Conservation (phyloP, 2,888 invertebrate species). For the Tipula confusa region DNA sequence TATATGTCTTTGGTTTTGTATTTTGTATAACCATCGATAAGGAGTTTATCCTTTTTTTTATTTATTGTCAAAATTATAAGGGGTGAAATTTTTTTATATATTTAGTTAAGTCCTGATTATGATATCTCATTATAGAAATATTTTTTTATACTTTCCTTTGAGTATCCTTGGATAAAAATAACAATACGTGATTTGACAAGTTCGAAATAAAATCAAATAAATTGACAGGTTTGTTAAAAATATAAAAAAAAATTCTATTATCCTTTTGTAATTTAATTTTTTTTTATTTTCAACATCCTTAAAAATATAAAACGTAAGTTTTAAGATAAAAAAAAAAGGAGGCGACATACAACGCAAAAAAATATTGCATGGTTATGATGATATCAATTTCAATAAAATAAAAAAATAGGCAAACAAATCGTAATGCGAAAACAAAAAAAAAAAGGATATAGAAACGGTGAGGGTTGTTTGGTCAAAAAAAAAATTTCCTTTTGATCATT, state of each 20-base stretch:
- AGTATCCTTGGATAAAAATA: not conserved
- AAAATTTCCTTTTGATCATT: not conserved
- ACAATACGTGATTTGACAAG: not conserved
- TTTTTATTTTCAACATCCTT: constrained; percentile 1
- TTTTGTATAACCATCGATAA: not conserved
- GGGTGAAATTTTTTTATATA: not conserved
- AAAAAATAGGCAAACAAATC: constrained; percentile 13
- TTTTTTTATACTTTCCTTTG: not conserved
- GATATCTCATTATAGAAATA: not conserved
- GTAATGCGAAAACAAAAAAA: not conserved
- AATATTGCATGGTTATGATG: constrained; percentile 12
- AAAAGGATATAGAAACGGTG: not conserved
- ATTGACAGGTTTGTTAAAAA: constrained; percentile 25
- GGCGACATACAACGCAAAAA: not conserved
- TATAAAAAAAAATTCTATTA: not conserved
- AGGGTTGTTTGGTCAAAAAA: not conserved
- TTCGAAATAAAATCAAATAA: not conserved
- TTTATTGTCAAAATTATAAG: not conserved
- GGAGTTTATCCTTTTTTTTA: not conserved
- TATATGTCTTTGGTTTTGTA: constrained; percentile 5
- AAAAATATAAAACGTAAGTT: not conserved
- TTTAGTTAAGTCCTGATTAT: constrained; percentile 12
- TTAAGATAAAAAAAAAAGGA: not conserved
- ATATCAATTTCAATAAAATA: not conserved
- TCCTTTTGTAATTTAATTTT: not conserved